These are phyloP conservation scores for Scleropages formosus DNA, from an alignment of 2,797 vertebrate genomes.

Conservation along the genomic window DNA sequence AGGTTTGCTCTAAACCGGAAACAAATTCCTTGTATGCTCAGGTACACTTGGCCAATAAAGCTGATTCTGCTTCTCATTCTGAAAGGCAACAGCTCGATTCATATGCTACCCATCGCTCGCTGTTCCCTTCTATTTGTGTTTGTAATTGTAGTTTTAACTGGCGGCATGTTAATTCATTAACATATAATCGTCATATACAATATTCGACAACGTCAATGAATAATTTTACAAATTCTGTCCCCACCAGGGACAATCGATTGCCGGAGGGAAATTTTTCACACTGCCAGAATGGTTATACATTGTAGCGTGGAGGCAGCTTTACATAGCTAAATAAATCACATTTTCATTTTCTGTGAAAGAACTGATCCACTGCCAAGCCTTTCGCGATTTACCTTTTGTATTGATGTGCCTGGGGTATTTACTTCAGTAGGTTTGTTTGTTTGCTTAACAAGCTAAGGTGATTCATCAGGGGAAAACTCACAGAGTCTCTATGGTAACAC, in stretches of 20 bases:
- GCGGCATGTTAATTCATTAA: background rate
- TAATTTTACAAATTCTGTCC: background rate
- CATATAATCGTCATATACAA: background rate
- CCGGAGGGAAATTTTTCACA: background rate
- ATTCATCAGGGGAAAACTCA: background rate
- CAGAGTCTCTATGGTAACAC: background rate
- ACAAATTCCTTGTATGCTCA: too few species aligned
- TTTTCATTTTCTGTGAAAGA: slow-evolving; percentile 1
- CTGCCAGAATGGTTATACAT: slow-evolving; percentile 4
- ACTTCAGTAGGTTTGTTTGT: background rate
- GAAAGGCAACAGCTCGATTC: too few species aligned
- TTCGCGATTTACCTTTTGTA: background rate
- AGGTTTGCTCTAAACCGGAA: too few species aligned
- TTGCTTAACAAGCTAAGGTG: background rate
- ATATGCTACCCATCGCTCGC: too few species aligned
- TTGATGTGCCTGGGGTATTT: background rate
- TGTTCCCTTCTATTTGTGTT: too few species aligned
- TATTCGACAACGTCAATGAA: background rate
- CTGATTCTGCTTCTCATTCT: too few species aligned
- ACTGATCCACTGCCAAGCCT: background rate
- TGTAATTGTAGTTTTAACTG: background rate
- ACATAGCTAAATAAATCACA: slow-evolving; percentile 10
- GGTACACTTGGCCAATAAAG: too few species aligned
- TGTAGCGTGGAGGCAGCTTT: background rate
- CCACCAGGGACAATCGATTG: background rate